Evolutionary conservation across 2,888 invertebrate species (phyloP).

Genomic region (Sinodicranocentrus sp.): DNA sequence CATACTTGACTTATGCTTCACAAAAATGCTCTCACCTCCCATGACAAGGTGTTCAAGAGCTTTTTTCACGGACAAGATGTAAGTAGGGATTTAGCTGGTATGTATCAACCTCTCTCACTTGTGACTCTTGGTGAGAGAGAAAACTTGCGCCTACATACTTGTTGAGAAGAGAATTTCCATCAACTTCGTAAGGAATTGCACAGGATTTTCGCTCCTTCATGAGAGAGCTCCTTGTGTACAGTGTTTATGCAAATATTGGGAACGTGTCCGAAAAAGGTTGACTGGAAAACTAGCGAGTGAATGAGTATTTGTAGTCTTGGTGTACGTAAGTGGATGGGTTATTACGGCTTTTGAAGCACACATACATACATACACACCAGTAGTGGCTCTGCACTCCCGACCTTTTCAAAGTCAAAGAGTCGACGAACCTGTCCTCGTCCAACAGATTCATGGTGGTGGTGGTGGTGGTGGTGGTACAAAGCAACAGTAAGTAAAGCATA

Average conservation of each 20-base stretch:
- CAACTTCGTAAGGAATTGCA: too few species aligned
- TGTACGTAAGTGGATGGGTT: conserved; percentile 53
- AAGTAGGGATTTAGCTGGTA: too few species aligned
- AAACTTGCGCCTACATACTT: too few species aligned
- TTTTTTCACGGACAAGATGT: too few species aligned
- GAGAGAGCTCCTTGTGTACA: conserved; percentile 10
- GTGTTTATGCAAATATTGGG: conserved; percentile 63
- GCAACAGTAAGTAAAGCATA: conserved; percentile 58
- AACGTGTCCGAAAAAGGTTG: conserved; percentile 52
- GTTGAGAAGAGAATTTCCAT: too few species aligned
- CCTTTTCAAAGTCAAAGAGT: conserved; percentile 77
- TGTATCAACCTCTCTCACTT: too few species aligned
- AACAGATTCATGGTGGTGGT: conserved; percentile 62
- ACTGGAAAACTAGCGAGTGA: conserved; percentile 19
- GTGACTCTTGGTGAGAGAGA: too few species aligned
- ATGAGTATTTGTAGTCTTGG: conserved; percentile 39
- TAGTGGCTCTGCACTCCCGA: conserved; percentile 76
- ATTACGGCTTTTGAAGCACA: conserved; percentile 40
- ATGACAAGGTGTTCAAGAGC: too few species aligned
- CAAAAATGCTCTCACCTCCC: too few species aligned
- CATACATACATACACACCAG: not conserved
- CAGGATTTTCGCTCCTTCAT: not conserved
- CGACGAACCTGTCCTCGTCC: conserved; percentile 75
- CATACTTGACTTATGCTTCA: too few species aligned
- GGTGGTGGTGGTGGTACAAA: conserved; percentile 35